Evolutionary conservation across 2,888 invertebrate species (phyloP).

Genomic region (Biston betularia): DNA sequence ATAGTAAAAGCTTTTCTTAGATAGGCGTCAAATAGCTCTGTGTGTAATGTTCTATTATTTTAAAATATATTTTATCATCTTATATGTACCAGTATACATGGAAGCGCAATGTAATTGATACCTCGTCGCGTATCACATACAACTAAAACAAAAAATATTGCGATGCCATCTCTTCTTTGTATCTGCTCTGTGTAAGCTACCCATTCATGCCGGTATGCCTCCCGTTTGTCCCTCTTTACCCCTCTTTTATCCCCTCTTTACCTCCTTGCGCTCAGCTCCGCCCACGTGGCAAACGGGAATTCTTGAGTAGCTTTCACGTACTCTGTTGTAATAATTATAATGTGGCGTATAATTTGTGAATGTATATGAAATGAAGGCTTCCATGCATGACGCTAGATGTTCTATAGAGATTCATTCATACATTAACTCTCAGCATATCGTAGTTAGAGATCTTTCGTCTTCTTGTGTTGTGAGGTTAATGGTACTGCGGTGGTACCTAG

Average conservation of each 20-base stretch:
- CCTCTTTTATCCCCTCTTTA: conserved; percentile 17
- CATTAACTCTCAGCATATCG: neutral
- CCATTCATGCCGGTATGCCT: conserved; percentile 32
- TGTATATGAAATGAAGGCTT: conserved; percentile 34
- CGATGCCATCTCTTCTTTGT: conserved; percentile 1
- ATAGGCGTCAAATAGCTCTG: too few species aligned
- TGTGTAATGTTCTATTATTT: too few species aligned
- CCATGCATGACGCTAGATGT: conserved; percentile 27
- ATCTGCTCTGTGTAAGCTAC: conserved; percentile 15
- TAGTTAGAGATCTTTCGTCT: neutral
- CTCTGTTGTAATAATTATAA: conserved; percentile 44
- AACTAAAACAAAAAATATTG: neutral
- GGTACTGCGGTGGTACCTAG: too few species aligned
- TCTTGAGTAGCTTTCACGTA: conserved; percentile 45
- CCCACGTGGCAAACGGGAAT: conserved; percentile 50
- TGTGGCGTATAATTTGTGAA: conserved; percentile 42
- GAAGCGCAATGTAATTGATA: too few species aligned
- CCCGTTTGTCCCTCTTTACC: conserved; percentile 23
- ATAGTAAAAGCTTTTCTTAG: too few species aligned
- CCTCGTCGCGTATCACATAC: neutral
- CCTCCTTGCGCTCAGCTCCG: conserved; percentile 36
- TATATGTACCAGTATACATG: too few species aligned
- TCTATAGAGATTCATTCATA: conserved; percentile 27
- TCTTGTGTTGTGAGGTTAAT: neutral
- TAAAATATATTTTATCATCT: too few species aligned